Base-by-base conservation (phyloP, 2,888 invertebrate species). In the Fragum sueziense region DNA sequence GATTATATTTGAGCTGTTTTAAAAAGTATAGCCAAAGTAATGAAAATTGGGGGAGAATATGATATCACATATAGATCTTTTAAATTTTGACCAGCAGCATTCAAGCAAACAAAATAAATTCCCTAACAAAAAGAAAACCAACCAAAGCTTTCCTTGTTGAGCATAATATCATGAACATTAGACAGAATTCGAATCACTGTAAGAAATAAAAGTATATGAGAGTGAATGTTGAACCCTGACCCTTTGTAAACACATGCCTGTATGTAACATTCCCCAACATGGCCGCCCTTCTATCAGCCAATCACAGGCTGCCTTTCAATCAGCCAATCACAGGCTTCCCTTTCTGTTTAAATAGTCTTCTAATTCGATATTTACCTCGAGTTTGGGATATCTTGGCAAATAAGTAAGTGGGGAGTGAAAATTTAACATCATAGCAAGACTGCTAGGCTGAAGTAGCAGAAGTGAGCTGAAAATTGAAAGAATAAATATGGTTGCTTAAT, bases 401-500 rank as follows among this genome's bases (percentile, higher is more conserved):
- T 61, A 61, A 61, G 61, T 61, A 34, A 61, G 61, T 61, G 61
- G 61, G 34, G 61, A 61, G 61, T 61, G 61, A 61, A 61, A 61
- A 31, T 33, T 61, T 33, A 61, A 20, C 61, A 14, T 61, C 61
- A 61, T 61, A 29, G 61, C 31, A 33, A 7, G 27, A 61, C 61
- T 61, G 61, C 29, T 61, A 61, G 34, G 61, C 33, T 61, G 31
- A 61, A 33, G 61, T 27, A 33, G 31, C 31, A 33, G 33, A 61
- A 20, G 31, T 61, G 61, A 7, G 61, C 61, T 61, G 61, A 61
- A 61, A 61, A 61, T 61, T 61, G 31, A n/a, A 61, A 61, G n/a
- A 61, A 61, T 31, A 61, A 33, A 61, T 33, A 61, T 61, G n/a
- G 9, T 33, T 61, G 31, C 33, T 61, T 61, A 61, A n/a, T n/a